Base-by-base conservation (phyloP, 2,797 vertebrate genomes). In the Gallinago stenura region DNA sequence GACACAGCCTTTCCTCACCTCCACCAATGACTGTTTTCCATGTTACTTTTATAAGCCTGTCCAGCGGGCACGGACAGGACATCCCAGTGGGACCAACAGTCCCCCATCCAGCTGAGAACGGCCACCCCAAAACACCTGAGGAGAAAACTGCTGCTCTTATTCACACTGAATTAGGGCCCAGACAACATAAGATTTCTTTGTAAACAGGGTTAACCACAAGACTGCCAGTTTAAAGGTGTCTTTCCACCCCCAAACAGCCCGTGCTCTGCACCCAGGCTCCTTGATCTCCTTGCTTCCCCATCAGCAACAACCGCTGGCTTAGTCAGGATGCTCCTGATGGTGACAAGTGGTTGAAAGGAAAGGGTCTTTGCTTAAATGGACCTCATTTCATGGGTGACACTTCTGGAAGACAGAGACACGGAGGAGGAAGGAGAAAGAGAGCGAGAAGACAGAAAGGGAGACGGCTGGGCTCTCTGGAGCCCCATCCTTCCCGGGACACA, bases 401-500 rank as follows among this genome's bases (percentile, higher is more conserved):
- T 11, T 41, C 58, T 57, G 58, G 43, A 92, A 76, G 30, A 73
- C 39, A 72, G 43, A 75, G n/a, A 68, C 12, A 25, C 0, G 20
- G 15, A 62, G 21, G 9, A 68, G 15, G 25, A 54, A 39, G 65
- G 26, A 41, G 20, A 53, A 37, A 20, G 22, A 50, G 15, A 28
- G n/a, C 54, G 10, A 64, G 30, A 48, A 70, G n/a, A 22, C 6
- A 22, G 33, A 39, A 9, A 41, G 7, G 31, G 33, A 25, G 12
- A 0, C 3, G 9, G 41, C 45, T 9, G 43, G 21, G 17, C 31
- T 62, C 4, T 8, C 21, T 1, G 0, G 21, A 70, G 39, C n/a
- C 43, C 22, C 50, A 35, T 33, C 66, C 22, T 0, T 0, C 14
- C 24, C 2, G 0, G 31, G 22, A 7, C 7, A 46, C 0, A 0